A percentile compares a stretch with the other conserved stretches of the same genome.
Conservation (phyloP, 2,113 vertebrate species). For the Lepus americanus region DNA sequence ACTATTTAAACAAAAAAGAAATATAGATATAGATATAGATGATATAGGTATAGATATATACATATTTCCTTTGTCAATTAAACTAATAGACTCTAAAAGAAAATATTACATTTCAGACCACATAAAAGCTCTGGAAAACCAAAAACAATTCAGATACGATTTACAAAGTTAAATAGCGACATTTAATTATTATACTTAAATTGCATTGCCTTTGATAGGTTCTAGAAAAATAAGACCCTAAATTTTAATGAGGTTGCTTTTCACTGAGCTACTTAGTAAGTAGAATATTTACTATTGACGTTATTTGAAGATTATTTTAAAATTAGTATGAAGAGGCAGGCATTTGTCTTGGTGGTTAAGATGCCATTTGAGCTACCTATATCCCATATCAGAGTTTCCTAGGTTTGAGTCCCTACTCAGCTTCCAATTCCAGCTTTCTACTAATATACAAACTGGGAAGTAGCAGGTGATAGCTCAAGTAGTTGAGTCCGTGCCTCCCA, state of each 20-base stretch:
- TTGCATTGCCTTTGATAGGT: fast-evolving
- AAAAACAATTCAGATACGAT: background rate
- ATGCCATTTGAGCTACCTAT: too few species aligned
- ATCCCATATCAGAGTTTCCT: too few species aligned
- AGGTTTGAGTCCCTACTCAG: too few species aligned
- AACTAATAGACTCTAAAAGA: background rate
- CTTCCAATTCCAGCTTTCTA: too few species aligned
- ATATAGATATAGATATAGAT: too few species aligned
- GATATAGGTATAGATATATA: too few species aligned
- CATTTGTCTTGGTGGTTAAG: too few species aligned
- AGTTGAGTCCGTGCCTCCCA: too few species aligned
- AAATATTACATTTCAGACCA: background rate
- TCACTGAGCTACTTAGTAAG: background rate
- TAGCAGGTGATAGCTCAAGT: too few species aligned
- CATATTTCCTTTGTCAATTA: too few species aligned
- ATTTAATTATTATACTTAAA: background rate
- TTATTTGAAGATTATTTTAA: background rate
- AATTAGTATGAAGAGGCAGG: background rate
- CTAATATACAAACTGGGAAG: too few species aligned
- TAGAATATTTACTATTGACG: background rate
- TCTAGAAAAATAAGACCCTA: background rate
- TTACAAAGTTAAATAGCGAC: background rate
- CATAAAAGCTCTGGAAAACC: background rate
- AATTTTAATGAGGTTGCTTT: background rate
- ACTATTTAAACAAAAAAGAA: conserved; percentile 56